Evolutionary conservation across 2,113 vertebrate genomes (phyloP), one percentile per base, ranked within the genome.

Genomic region (Fulmarus glacialis): DNA sequence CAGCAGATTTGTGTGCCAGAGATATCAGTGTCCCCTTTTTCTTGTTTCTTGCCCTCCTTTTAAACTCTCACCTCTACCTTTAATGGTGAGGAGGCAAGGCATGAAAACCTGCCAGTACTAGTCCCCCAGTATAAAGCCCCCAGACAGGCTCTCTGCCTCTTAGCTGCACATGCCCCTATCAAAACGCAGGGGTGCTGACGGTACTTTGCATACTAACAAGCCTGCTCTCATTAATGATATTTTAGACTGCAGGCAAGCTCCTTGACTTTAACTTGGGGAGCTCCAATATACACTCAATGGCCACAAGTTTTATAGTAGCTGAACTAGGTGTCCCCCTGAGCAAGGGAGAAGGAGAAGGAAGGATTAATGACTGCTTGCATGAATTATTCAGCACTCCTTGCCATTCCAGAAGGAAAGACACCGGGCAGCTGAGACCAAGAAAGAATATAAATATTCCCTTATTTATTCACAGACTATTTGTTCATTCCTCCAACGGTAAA

Each of bases 381-480:
- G 95, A 94, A 96, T 96, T 94, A 96, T 82, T 95, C 91, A 97
- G 91, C 70, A 66, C 64, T 27, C 71, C 52, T 19, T 94, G 89
- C 78, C 87, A 71, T 93, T 93, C 84, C 87, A 96, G 78, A 82
- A 90, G 58, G 93, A 95, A 96, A 93, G 93, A 75, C 0, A 16
- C 23, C 1, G 38, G 55, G 81, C 66, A 89, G 81, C 4, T 87
- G 62, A 94, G 67, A 87, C 58, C 50, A 59, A 91, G 81, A 50
- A 94, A 66, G 93, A 93, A 96, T 91, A 93, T 81, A 96, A 96
- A 97, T 95, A 94, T 63, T 91, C 62, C 55, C 58, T 87, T 96
- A 94, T 96, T 96, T 96, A 96, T 96, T 94, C 87, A 82, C 78
- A 67, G 84, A 80, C 87, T 91, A 77, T 94, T 97, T 87, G 89